A percentile compares a stretch with the other conserved stretches of the same genome.
These are phyloP conservation scores for Diaperis boleti DNA, from an alignment of 2,888 invertebrate species.

Conservation along the genomic window DNA sequence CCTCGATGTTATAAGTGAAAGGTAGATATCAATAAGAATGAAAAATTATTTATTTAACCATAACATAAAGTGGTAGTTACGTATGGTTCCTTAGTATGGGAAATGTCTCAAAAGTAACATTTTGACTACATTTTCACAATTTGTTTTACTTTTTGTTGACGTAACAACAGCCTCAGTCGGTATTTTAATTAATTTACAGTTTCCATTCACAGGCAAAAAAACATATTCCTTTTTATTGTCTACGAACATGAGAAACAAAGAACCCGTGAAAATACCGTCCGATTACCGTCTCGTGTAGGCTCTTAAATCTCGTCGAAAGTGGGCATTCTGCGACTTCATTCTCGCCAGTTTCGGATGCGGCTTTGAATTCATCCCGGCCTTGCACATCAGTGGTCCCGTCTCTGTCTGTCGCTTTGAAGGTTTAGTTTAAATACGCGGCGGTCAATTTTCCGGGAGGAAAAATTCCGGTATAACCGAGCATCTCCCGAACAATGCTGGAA, in stretches of 20 bases:
- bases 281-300: background rate
- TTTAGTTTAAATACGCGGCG: constrained; percentile 39
- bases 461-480: constrained; percentile 32
- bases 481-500: constrained; percentile 20
- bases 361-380: constrained; percentile 29
- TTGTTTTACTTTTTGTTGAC: no score
- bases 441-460: constrained; percentile 24
- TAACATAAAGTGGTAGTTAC: no score
- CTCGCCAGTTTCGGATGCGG: constrained; percentile 19
- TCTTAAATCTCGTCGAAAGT: constrained; percentile 12
- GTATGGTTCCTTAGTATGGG: no score
- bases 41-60: no score
- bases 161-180: no score
- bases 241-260: background rate
- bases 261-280: constrained; percentile 10
- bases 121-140: no score
- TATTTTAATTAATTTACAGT: no score
- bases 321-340: constrained; percentile 24
- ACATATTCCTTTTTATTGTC: constrained; percentile 11
- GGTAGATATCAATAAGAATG: no score
- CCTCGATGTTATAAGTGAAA: no score
- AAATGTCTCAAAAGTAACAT: no score
- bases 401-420: constrained; percentile 35
- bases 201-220: no score
- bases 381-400: constrained; percentile 21